A percentile compares a stretch with the other conserved stretches of the same genome.
phyloP scores from a whole-genome alignment of 2,888 invertebrate genomes.

The Scaptodrosophila latifasciaeformis region DNA sequence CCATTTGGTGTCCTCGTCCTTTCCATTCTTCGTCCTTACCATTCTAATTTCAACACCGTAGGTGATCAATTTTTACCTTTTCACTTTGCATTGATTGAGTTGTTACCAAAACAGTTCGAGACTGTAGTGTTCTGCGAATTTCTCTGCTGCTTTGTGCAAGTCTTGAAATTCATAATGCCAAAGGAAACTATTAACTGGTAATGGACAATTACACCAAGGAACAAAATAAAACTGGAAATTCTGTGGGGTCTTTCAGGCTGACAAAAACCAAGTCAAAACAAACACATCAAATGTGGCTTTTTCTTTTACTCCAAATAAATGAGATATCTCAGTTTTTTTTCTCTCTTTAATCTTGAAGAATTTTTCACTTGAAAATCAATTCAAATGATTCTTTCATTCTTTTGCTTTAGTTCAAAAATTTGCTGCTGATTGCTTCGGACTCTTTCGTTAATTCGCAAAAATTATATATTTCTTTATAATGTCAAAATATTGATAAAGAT shows the following conservation, averaged over 20 bases:
- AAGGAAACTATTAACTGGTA: not conserved
- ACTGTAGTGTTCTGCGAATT: not conserved
- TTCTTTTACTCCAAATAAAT: too few species aligned
- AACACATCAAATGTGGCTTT: too few species aligned
- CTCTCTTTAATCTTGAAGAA: too few species aligned
- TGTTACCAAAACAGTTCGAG: conserved; percentile 16
- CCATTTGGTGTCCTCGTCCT: too few species aligned
- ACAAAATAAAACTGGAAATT: too few species aligned
- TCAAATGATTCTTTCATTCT: too few species aligned
- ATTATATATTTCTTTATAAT: not conserved
- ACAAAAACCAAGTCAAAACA: too few species aligned
- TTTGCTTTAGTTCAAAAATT: too few species aligned
- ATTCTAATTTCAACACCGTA: conserved; percentile 10
- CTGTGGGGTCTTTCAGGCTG: not conserved
- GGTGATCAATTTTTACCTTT: conserved; percentile 35
- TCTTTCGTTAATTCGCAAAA: not conserved
- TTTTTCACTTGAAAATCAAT: too few species aligned
- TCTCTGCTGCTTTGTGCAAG: not conserved
- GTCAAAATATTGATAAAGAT: conserved; percentile 1
- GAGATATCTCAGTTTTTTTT: too few species aligned
- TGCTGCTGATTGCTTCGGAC: too few species aligned
- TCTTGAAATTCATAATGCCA: conserved; percentile 31
- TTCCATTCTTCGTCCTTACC: too few species aligned
- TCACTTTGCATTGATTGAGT: conserved; percentile 60
- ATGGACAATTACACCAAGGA: not conserved